phyloP scores from a whole-genome alignment of 2,113 vertebrate species.

The Syngnathoides biaculeatus region DNA sequence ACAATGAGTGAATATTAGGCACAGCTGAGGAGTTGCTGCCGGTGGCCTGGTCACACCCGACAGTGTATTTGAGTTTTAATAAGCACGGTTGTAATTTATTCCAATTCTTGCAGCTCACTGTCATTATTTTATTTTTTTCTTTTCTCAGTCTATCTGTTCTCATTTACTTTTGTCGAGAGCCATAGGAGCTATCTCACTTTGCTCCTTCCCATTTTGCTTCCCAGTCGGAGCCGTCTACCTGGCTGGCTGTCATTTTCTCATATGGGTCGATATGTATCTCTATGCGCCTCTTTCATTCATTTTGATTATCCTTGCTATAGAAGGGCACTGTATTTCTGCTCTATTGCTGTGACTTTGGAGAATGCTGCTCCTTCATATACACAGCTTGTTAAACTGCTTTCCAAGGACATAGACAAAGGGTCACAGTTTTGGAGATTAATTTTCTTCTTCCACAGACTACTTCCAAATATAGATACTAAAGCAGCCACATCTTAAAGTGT shows the following conservation, averaged over 20 bases:
- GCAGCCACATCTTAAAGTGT: not conserved
- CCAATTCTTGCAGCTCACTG: slow-evolving; percentile 16
- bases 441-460: not conserved
- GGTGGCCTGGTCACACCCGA: too few species aligned
- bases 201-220: too few species aligned
- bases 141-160: not conserved
- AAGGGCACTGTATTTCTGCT: not conserved
- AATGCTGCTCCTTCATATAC: not conserved
- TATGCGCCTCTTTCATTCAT: slow-evolving; percentile 22
- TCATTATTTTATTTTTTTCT: slow-evolving; percentile 13
- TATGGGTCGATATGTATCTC: slow-evolving; percentile 22
- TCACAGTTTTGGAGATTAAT: not conserved
- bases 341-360: slow-evolving; percentile 1
- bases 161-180: not conserved
- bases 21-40: too few species aligned
- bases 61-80: not conserved
- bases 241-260: slow-evolving; percentile 10
- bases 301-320: slow-evolving; percentile 22
- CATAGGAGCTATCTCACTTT: too few species aligned
- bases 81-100: not conserved
- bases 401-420: not conserved
- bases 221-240: not conserved
- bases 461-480: not conserved
- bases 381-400: slow-evolving; percentile 22
- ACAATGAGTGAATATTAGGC: too few species aligned